Evolutionary conservation across 2,113 vertebrate species (phyloP).

Genomic region (Oreochromis spilurus): DNA sequence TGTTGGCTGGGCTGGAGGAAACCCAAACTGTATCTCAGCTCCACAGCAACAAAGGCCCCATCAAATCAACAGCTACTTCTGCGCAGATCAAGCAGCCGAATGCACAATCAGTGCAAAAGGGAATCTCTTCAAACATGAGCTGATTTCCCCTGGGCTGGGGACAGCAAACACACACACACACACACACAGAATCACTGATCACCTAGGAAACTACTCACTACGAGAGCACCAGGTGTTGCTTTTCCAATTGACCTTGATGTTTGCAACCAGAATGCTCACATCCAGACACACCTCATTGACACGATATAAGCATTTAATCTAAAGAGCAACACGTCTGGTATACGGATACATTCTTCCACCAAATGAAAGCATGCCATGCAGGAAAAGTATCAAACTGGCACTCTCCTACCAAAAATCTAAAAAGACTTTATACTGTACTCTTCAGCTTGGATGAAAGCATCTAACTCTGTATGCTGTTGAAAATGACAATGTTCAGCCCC

Average conservation of each 20-base stretch:
- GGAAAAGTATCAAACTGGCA: not conserved
- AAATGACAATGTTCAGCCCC: slow-evolving; percentile 8
- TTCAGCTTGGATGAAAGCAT: not conserved
- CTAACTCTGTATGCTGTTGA: not conserved
- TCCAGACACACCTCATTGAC: not conserved
- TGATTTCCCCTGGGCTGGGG: slow-evolving; percentile 35
- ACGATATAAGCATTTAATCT: not conserved
- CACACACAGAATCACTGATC: not conserved
- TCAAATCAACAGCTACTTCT: slow-evolving; percentile 42
- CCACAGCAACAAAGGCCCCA: slow-evolving; percentile 23
- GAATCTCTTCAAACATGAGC: slow-evolving; percentile 45
- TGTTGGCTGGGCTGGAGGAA: slow-evolving; percentile 30
- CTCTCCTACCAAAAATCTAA: not conserved
- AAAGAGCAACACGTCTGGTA: not conserved
- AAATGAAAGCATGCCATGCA: not conserved
- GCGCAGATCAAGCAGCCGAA: slow-evolving; percentile 26
- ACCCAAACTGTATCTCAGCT: slow-evolving; percentile 41
- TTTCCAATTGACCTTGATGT: slow-evolving; percentile 3
- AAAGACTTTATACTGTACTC: not conserved
- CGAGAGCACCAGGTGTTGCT: slow-evolving; percentile 6
- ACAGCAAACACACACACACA: not conserved
- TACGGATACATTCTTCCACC: not conserved
- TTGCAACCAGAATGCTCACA: not conserved
- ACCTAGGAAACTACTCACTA: slow-evolving; percentile 36
- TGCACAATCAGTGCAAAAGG: slow-evolving; percentile 29